Percentiles rank a stretch among this genome's conserved stretches.
These are phyloP conservation scores for Mormyrus iriodes DNA, from an alignment of 2,113 vertebrate genomes.

Conservation along the genomic window DNA sequence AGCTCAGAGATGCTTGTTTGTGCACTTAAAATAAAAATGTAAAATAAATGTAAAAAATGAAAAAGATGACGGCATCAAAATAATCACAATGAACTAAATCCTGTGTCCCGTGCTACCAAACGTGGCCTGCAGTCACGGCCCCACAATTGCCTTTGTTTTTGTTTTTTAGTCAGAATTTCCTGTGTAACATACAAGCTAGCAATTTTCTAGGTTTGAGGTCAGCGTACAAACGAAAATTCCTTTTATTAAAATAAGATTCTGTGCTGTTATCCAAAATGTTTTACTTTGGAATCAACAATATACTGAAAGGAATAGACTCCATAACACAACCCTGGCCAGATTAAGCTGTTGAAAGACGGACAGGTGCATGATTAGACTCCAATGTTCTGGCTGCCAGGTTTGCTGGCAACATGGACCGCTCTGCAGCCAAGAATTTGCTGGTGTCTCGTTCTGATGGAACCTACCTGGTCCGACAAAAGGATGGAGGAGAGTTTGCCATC, in stretches of 20 bases:
- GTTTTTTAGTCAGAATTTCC: neutral
- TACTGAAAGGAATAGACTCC: neutral
- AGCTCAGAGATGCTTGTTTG: too few species aligned
- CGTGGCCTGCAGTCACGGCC: too few species aligned
- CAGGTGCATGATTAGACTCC: neutral
- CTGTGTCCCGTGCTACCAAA: too few species aligned
- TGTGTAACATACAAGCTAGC: neutral
- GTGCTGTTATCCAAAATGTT: neutral
- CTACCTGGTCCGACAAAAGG: slow-evolving; percentile 84
- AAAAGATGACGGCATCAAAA: too few species aligned
- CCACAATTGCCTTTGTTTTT: neutral
- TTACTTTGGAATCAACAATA: neutral
- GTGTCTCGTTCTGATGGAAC: slow-evolving; percentile 75
- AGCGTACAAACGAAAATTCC: neutral
- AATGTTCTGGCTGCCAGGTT: slow-evolving; percentile 60
- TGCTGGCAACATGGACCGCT: slow-evolving; percentile 78
- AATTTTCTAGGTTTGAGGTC: neutral
- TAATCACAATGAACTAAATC: too few species aligned
- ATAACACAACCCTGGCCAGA: neutral
- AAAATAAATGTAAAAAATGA: too few species aligned
- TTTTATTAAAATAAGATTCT: neutral
- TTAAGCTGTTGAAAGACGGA: neutral
- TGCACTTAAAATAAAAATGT: too few species aligned
- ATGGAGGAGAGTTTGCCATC: slow-evolving; percentile 80
- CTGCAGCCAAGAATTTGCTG: slow-evolving; percentile 68